These are phyloP conservation scores for Pseudomyrmex pallidus DNA, from an alignment of 1,140 invertebrate genomes.

Conservation along the genomic window DNA sequence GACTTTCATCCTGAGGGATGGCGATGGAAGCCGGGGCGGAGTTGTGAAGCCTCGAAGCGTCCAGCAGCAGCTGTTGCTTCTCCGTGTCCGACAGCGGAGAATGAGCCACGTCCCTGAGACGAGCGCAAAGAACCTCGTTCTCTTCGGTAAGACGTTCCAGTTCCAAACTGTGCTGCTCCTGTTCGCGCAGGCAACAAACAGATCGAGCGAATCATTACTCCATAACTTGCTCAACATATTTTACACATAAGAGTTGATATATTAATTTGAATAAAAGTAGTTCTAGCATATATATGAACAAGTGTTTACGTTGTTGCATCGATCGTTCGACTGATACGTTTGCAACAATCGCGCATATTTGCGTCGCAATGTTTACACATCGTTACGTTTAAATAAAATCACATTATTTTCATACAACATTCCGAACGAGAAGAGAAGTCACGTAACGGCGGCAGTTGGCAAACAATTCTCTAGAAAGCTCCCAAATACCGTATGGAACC, in stretches of 20 bases:
- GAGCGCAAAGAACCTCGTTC: conserved; percentile 90
- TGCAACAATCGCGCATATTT: neutral
- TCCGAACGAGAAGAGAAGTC: neutral
- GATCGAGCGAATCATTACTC: neutral
- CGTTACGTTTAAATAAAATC: too few relatives aligned
- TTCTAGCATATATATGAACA: neutral
- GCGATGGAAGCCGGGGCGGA: conserved; percentile 88
- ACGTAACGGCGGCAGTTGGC: neutral
- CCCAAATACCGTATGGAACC: too few relatives aligned
- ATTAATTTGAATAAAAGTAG: neutral
- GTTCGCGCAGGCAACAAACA: conserved; percentile 47
- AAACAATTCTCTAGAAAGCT: neutral
- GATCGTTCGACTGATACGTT: neutral
- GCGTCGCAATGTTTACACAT: neutral
- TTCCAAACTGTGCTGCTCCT: conserved; percentile 88
- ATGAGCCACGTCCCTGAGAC: conserved; percentile 91
- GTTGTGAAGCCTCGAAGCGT: conserved; percentile 88
- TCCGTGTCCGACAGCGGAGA: conserved; percentile 93
- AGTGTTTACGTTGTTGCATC: neutral
- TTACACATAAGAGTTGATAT: too few relatives aligned
- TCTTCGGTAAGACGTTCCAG: conserved; percentile 89
- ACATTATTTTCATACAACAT: neutral
- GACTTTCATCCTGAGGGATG: conserved; percentile 82
- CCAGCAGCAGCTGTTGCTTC: conserved; percentile 90
- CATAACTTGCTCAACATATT: too few relatives aligned